phyloP scores from a whole-genome alignment of 2,888 invertebrate genomes.

The Pterostichus niger region DNA sequence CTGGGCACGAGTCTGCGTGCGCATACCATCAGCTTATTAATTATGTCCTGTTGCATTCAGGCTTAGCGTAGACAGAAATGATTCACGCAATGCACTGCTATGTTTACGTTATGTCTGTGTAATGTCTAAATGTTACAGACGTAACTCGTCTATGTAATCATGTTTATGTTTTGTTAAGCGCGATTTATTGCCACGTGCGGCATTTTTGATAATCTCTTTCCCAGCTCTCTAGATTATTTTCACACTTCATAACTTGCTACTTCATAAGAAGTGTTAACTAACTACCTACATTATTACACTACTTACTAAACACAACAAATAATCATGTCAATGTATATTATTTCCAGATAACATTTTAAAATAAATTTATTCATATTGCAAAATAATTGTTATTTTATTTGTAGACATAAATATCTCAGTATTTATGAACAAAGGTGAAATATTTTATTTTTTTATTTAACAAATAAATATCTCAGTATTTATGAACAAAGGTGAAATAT shows the following conservation, averaged over 20 bases:
- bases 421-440: too few relatives aligned
- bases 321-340: conserved; percentile 19
- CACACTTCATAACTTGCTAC: conserved; percentile 50
- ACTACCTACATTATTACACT: conserved; percentile 15
- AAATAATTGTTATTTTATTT: too few relatives aligned
- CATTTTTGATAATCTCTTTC: conserved; percentile 43
- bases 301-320: conserved; percentile 1
- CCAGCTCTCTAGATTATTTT: conserved; percentile 26
- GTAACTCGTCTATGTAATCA: conserved; percentile 53
- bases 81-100: conserved; percentile 45
- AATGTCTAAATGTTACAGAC: conserved; percentile 58
- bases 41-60: conserved; percentile 59
- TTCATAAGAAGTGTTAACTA: conserved; percentile 33
- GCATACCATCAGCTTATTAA: conserved; percentile 62
- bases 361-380: too few relatives aligned
- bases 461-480: too few relatives aligned
- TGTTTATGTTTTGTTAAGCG: conserved; percentile 54
- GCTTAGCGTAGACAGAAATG: conserved; percentile 56
- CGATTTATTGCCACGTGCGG: conserved; percentile 49
- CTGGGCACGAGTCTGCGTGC: conserved; percentile 62
- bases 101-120: conserved; percentile 52
- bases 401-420: too few relatives aligned
- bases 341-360: background rate
- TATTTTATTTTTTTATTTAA: too few relatives aligned
- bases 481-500: too few relatives aligned